A percentile compares a stretch with the other conserved stretches of the same genome.
phyloP scores from a whole-genome alignment of 2,888 invertebrate genomes.

The Busseola fusca region DNA sequence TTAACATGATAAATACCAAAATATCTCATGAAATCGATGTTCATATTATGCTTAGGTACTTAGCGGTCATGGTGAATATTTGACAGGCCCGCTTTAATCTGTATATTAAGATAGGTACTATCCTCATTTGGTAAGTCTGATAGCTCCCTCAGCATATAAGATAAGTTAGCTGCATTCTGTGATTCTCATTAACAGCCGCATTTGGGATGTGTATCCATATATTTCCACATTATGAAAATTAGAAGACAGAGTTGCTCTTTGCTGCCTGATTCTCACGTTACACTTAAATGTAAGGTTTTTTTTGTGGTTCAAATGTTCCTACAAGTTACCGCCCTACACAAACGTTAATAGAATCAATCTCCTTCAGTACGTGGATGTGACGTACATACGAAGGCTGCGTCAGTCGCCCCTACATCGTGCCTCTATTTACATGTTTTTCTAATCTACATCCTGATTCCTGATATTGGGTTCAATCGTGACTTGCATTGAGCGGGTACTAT shows the following conservation, averaged over 20 bases:
- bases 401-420: conserved; percentile 63
- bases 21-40: conserved; percentile 23
- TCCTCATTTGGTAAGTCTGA: conserved; percentile 38
- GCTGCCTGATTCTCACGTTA: conserved; percentile 56
- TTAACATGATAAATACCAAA: conserved; percentile 16
- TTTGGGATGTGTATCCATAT: conserved; percentile 52
- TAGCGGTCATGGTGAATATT: conserved; percentile 41
- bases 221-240: conserved; percentile 55
- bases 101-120: conserved; percentile 37
- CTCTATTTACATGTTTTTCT: conserved; percentile 82
- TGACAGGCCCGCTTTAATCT: conserved; percentile 40
- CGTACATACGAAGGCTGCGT: conserved; percentile 51
- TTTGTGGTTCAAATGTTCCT: conserved; percentile 3
- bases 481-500: conserved; percentile 78
- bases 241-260: conserved; percentile 32
- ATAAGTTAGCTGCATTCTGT: conserved; percentile 36
- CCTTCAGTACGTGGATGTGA: conserved; percentile 53
- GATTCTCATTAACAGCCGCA: conserved; percentile 19
- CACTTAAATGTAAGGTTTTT: conserved; percentile 18
- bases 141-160: conserved; percentile 42
- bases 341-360: conserved; percentile 60
- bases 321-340: conserved; percentile 38
- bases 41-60: conserved; percentile 24
- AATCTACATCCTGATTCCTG: conserved; percentile 79
- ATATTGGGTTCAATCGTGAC: conserved; percentile 83